Evolutionary conservation across 2,113 vertebrate genomes (phyloP).

Genomic region (Dendrocopos noguchii): DNA sequence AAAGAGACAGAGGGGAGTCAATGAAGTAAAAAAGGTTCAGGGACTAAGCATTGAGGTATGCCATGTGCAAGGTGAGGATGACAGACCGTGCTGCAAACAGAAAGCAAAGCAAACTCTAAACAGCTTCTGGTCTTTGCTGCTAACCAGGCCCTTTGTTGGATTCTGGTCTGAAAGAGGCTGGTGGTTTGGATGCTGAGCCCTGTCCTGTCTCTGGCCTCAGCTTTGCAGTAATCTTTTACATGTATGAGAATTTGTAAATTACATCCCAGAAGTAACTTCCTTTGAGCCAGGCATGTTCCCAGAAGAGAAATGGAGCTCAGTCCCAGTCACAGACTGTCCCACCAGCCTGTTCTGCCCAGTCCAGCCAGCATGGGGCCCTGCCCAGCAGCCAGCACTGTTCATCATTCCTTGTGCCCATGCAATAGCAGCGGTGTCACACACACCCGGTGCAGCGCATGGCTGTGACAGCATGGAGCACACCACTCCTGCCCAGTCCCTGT

Average conservation of each 20-base stretch:
- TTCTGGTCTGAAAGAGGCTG: accelerated
- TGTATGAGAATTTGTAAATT: background rate
- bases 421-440: background rate
- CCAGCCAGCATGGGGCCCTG: no score
- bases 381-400: no score
- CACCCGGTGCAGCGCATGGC: background rate
- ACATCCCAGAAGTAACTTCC: background rate
- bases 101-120: background rate
- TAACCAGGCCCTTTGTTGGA: background rate
- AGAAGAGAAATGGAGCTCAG: background rate
- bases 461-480: background rate
- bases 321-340: background rate
- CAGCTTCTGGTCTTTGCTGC: background rate
- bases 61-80: background rate
- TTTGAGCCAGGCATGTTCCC: background rate
- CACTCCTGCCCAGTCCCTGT: background rate
- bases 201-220: background rate
- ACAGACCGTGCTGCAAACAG: background rate
- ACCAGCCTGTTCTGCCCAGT: background rate
- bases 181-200: background rate
- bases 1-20: background rate
- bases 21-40: background rate
- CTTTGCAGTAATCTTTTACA: background rate
- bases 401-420: background rate
- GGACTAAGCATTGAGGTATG: background rate